Percentiles rank a stretch among this genome's conserved stretches.
Conservation (phyloP, 2,888 invertebrate genomes). For the Idaea aversata region DNA sequence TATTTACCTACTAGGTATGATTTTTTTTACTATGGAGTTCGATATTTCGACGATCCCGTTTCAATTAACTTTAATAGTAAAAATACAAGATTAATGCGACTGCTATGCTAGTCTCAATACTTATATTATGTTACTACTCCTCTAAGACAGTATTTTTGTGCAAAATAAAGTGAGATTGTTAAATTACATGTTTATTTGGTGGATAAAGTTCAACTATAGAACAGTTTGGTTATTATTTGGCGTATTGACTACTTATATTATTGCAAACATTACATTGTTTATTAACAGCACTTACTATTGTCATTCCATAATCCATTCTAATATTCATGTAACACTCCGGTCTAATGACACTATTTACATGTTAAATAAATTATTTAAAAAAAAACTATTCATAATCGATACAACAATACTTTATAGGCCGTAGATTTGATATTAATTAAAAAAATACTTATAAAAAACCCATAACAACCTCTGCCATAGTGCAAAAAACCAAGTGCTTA, state of each 20-base stretch:
- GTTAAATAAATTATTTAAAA: slow-evolving; percentile 19
- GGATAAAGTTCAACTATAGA: slow-evolving; percentile 34
- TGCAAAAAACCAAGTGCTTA: not conserved
- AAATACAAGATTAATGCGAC: too few relatives aligned
- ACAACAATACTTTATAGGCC: slow-evolving; percentile 28
- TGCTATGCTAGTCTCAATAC: too few relatives aligned
- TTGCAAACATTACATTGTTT: slow-evolving; percentile 21
- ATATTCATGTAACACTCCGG: not conserved
- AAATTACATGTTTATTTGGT: slow-evolving; percentile 37
- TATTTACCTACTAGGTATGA: too few relatives aligned
- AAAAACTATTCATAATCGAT: slow-evolving; percentile 18
- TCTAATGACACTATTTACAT: not conserved
- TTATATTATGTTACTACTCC: too few relatives aligned
- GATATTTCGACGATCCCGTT: too few relatives aligned
- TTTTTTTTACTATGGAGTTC: too few relatives aligned
- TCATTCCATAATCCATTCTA: slow-evolving; percentile 28
- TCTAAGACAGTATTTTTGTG: not conserved
- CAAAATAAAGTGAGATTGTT: slow-evolving; percentile 3
- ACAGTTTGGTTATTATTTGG: slow-evolving; percentile 40
- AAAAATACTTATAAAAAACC: not conserved
- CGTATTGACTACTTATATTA: slow-evolving; percentile 35
- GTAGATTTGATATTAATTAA: slow-evolving; percentile 13
- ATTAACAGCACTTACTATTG: slow-evolving; percentile 29
- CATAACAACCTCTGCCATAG: not conserved
- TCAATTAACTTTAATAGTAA: too few relatives aligned